A percentile compares a stretch with the other conserved stretches of the same genome.
Conservation (phyloP, 1,140 invertebrate species). For the Dysdera silvatica region DNA sequence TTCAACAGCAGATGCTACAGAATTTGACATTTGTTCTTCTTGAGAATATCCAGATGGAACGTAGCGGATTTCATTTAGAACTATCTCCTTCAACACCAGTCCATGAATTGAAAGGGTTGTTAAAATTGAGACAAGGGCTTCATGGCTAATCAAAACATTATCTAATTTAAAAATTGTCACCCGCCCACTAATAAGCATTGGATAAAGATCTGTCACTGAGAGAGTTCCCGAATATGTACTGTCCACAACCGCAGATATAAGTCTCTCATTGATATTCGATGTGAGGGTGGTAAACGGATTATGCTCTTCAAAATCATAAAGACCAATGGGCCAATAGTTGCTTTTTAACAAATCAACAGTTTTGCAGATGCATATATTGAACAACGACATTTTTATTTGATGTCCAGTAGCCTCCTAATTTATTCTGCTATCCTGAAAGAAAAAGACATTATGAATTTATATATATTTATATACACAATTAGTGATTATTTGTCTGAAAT, state of each 20-base stretch:
- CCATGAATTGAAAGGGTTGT: conserved; percentile 8
- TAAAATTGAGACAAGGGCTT: conserved; percentile 8
- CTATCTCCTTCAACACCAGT: neutral
- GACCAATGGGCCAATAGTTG: neutral
- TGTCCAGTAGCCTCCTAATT: no score
- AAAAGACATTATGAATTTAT: no score
- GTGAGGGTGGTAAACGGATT: conserved; percentile 12
- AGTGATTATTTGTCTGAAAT: no score
- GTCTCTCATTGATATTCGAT: neutral
- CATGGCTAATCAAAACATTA: neutral
- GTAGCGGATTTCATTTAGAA: neutral
- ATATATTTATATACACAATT: no score
- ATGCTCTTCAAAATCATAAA: neutral
- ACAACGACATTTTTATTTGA: conserved; percentile 3
- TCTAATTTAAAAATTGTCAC: conserved; percentile 9
- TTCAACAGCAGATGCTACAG: conserved; percentile 1
- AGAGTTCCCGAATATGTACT: neutral
- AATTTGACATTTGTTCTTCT: no score
- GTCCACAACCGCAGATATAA: neutral
- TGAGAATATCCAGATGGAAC: no score
- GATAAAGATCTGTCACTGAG: conserved; percentile 12
- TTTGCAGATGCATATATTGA: neutral
- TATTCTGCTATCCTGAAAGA: no score
- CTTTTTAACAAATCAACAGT: conserved; percentile 3
- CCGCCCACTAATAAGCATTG: conserved; percentile 9